Conservation (phyloP, 1,140 invertebrate species). For the Bombus sibiricus region DNA sequence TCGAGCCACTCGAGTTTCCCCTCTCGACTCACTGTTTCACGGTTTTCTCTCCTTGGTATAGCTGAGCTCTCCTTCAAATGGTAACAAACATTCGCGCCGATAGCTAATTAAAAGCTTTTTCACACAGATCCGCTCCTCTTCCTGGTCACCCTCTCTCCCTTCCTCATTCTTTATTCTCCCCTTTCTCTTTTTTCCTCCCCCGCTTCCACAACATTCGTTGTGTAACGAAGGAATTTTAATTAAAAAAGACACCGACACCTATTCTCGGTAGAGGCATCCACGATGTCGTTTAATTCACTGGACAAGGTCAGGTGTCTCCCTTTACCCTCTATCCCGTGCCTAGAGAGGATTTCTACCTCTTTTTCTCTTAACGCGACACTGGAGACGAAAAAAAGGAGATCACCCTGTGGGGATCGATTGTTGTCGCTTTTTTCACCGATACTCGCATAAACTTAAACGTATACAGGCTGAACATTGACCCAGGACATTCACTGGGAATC, state of each 20-base stretch:
- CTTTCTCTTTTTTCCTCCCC: too few species aligned
- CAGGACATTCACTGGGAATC: conserved; percentile 27
- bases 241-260: conserved; percentile 50
- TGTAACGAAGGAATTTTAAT: conserved; percentile 55
- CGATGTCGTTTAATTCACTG: conserved; percentile 43
- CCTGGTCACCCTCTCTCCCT: not conserved
- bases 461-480: conserved; percentile 23
- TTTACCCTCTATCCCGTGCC: not conserved
- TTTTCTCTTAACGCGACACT: not conserved
- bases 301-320: conserved; percentile 40
- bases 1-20: conserved; percentile 31
- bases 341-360: not conserved
- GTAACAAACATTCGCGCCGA: conserved; percentile 57
- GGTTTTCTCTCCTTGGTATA: conserved; percentile 12
- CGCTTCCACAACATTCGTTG: too few species aligned
- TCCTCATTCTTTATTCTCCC: not conserved
- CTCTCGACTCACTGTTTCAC: conserved; percentile 8
- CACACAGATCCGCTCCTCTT: not conserved
- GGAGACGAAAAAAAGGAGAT: not conserved
- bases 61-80: conserved; percentile 23
- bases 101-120: conserved; percentile 57
- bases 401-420: not conserved
- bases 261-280: conserved; percentile 22
- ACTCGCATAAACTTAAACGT: not conserved
- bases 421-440: not conserved